phyloP scores from a whole-genome alignment of 2,113 vertebrate genomes.

The Lophochroa leadbeateri region DNA sequence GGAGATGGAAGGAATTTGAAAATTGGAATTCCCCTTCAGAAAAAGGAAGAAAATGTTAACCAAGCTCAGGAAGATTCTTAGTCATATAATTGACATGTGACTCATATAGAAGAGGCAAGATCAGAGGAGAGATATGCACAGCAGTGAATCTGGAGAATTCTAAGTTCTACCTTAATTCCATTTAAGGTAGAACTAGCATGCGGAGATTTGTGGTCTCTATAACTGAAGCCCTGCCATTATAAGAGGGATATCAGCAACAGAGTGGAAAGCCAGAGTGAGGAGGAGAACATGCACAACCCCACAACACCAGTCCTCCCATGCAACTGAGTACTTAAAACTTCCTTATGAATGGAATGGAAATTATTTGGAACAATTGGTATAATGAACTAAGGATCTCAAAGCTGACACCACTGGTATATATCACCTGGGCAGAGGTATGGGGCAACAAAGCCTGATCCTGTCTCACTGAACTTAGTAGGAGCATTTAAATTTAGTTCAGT shows the following conservation, averaged over 20 bases:
- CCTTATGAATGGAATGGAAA: background rate
- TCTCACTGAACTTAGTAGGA: background rate
- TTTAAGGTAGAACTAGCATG: background rate
- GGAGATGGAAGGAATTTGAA: background rate
- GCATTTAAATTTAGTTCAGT: background rate
- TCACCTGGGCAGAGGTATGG: background rate
- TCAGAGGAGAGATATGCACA: background rate
- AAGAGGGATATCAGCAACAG: background rate
- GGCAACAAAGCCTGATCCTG: background rate
- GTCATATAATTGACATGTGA: background rate
- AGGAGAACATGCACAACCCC: background rate
- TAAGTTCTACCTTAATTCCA: background rate
- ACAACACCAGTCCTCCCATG: background rate
- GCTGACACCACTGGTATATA: background rate
- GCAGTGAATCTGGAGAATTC: background rate
- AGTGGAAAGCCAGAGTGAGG: background rate
- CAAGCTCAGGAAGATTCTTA: background rate
- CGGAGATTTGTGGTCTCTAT: background rate
- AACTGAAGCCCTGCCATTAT: background rate
- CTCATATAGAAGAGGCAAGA: background rate
- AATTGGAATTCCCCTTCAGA: background rate
- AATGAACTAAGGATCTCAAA: background rate
- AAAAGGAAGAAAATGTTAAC: background rate
- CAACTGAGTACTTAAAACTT: background rate
- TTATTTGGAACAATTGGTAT: background rate